phyloP scores from a whole-genome alignment of 2,888 invertebrate species.

The Polydrusus pterygomalis region DNA sequence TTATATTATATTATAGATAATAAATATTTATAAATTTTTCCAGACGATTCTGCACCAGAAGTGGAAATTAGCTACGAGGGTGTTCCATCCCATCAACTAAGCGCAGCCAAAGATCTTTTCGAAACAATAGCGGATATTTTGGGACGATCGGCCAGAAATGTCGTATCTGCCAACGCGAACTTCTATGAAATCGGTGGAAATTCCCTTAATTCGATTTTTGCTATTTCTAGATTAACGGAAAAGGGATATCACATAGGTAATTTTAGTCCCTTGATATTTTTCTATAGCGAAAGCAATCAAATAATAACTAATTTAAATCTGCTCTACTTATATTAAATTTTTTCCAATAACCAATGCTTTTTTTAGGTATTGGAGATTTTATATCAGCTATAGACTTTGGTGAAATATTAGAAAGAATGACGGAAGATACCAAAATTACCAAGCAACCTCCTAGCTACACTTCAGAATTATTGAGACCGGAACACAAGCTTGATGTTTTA shows the following conservation, averaged over 20 bases:
- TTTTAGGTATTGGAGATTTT: slow-evolving; percentile 84
- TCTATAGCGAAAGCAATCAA: too few species aligned
- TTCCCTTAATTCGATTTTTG: slow-evolving; percentile 89
- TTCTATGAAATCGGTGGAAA: slow-evolving; percentile 92
- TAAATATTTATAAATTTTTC: slow-evolving; percentile 48
- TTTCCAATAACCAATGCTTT: too few species aligned
- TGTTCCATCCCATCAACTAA: slow-evolving; percentile 76
- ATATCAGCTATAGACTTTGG: slow-evolving; percentile 82
- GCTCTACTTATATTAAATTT: too few species aligned
- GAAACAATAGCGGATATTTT: slow-evolving; percentile 84
- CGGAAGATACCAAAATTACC: slow-evolving; percentile 62
- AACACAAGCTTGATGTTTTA: slow-evolving; percentile 80
- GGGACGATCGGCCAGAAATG: slow-evolving; percentile 78
- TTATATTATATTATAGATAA: too few species aligned
- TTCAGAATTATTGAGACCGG: slow-evolving; percentile 75
- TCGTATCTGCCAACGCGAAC: slow-evolving; percentile 79
- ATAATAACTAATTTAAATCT: too few species aligned
- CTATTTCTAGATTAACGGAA: slow-evolving; percentile 84
- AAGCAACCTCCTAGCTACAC: slow-evolving; percentile 70
- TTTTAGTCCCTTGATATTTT: too few species aligned
- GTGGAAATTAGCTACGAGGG: slow-evolving; percentile 81
- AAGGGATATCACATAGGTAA: slow-evolving; percentile 85
- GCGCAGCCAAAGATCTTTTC: slow-evolving; percentile 81
- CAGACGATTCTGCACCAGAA: slow-evolving; percentile 75
- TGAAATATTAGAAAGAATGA: slow-evolving; percentile 80